Evolutionary conservation across 2,888 invertebrate genomes (phyloP).

Genomic region (Alloplasta piceator): DNA sequence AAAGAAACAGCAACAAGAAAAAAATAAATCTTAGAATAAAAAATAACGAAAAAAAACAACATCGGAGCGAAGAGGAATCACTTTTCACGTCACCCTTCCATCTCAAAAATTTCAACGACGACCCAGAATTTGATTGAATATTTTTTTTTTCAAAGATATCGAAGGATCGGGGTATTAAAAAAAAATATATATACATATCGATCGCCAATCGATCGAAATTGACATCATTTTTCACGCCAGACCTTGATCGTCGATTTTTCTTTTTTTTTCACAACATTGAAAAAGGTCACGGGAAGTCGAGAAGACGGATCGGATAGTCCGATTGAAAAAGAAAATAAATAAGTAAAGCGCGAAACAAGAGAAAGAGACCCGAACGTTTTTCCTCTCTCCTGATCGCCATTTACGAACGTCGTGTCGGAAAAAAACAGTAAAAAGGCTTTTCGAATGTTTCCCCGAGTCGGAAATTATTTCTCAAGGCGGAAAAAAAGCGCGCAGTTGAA

Average conservation of each 20-base stretch:
- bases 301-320: constrained; percentile 22
- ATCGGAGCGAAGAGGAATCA: constrained; percentile 48
- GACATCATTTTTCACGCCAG: no score
- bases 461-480: constrained; percentile 7
- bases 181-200: not conserved
- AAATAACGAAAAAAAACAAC: constrained; percentile 11
- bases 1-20: constrained; percentile 4
- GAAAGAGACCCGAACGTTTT: constrained; percentile 53
- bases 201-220: no score
- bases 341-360: constrained; percentile 13
- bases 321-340: not conserved
- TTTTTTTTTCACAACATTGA: constrained; percentile 30
- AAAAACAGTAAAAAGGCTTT: constrained; percentile 9
- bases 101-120: not conserved
- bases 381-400: constrained; percentile 43
- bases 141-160: not conserved
- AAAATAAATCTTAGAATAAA: constrained; percentile 22
- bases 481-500: no score
- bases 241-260: not conserved
- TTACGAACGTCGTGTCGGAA: constrained; percentile 3
- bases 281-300: constrained; percentile 64
- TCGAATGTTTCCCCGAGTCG: not conserved
- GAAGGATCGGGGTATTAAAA: not conserved
- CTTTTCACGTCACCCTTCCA: constrained; percentile 2
- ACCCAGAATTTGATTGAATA: not conserved